Base-by-base conservation (phyloP, 2,113 vertebrate genomes). In the Peucedramus taeniatus region DNA sequence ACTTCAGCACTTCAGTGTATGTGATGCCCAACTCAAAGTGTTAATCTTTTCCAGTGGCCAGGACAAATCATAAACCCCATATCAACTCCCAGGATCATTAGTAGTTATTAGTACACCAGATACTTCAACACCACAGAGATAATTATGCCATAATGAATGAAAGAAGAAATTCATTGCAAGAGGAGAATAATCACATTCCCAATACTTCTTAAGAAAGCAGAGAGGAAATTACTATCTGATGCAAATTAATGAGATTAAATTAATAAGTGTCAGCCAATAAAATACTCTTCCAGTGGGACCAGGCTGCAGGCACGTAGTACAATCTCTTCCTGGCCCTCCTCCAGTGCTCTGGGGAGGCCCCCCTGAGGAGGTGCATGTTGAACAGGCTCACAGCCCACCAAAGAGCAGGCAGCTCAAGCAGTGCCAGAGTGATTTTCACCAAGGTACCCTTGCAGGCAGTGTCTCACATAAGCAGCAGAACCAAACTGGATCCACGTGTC, bases 241-340 rank as follows among this genome's bases (percentile, higher is more conserved):
- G 16, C 53, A 87, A 88, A 94, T 93, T 92, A 95, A 96, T 81
- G 82, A 83, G 92, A 82, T 31, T 11, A 93, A 56, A 93, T 95
- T 89, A 95, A 68, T 89, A 91, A 90, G 57, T 71, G 77, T 85
- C 79, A 89, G 44, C 53, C 69, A 86, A 64, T 90, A 87, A 92
- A 94, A 49, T 10, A 42, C 7, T 79, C 49, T 45, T 89, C 85
- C 77, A 44, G 64, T 84, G 93, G 83, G 81, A 94, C 24, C 37
- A 66, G 78, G 39, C 8, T 7, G 1, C 57, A 70, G 76, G 68
- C 51, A 54, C 3, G 1, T 1, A 22, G 37, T 4, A 26, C 6
- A 40, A 7, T 76, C 57, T 84, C 65, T 76, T 28, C 40, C 45
- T 94, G 76, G 61, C 45, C 31, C 69, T 26, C 12, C 33, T 57